A percentile compares a stretch with the other conserved stretches of the same genome.
These are phyloP conservation scores for Heliconius charithonia DNA, from an alignment of 2,888 invertebrate species.

Conservation along the genomic window DNA sequence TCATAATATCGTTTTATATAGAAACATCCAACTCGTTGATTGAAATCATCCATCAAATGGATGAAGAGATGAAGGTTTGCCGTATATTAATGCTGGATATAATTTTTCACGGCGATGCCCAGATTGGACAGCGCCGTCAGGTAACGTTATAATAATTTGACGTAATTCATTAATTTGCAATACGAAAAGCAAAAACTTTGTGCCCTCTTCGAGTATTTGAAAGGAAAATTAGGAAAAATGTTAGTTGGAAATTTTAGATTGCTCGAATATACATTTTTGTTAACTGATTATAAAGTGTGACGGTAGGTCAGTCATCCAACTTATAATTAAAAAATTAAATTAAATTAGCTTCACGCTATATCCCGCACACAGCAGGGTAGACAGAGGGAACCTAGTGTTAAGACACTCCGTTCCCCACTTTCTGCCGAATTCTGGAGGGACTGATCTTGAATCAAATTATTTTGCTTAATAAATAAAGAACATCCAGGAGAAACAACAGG, in stretches of 20 bases:
- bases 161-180: conserved; percentile 48
- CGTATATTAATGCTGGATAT: conserved; percentile 55
- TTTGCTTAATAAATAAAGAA: not conserved
- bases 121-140: conserved; percentile 61
- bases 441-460: no score
- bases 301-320: not conserved
- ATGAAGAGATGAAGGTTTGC: conserved; percentile 31
- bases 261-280: not conserved
- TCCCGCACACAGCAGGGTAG: no score
- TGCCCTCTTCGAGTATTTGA: conserved; percentile 33
- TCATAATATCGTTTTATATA: conserved; percentile 9
- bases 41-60: conserved; percentile 39
- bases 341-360: no score
- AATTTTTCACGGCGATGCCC: conserved; percentile 65
- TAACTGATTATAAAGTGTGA: not conserved
- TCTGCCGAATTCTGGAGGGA: no score
- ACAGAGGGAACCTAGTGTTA: no score
- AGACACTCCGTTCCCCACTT: no score
- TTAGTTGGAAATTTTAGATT: not conserved
- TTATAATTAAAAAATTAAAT: no score
- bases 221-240: conserved; percentile 31
- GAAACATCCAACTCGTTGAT: conserved; percentile 31
- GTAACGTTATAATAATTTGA: conserved; percentile 52
- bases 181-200: conserved; percentile 44
- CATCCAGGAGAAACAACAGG: no score